Evolutionary conservation across 2,888 invertebrate species (phyloP).

Genomic region (Rhodophaea formosa): DNA sequence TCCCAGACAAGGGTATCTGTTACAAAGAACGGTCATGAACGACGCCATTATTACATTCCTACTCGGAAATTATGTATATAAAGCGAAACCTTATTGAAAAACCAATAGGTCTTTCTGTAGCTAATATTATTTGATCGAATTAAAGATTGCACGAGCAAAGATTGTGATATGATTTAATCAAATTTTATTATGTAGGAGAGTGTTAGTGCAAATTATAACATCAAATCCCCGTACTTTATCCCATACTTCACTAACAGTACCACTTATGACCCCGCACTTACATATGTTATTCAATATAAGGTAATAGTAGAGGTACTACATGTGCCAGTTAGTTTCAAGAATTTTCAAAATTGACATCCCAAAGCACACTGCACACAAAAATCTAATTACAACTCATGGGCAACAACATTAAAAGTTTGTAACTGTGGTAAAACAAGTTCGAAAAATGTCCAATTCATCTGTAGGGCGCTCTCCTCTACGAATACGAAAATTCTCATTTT

Average conservation of each 20-base stretch:
- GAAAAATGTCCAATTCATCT: not conserved
- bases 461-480: not conserved
- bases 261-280: too few relatives aligned
- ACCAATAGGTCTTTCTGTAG: not conserved
- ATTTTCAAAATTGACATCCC: not conserved
- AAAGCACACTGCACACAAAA: not conserved
- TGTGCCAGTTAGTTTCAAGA: not conserved
- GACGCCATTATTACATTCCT: not conserved
- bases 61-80: not conserved
- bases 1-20: not conserved
- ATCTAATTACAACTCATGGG: not conserved
- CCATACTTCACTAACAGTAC: too few relatives aligned
- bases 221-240: too few relatives aligned
- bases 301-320: too few relatives aligned
- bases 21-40: conserved; percentile 3
- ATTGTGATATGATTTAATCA: too few relatives aligned
- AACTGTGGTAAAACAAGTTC: not conserved
- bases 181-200: too few relatives aligned
- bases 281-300: too few relatives aligned
- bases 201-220: too few relatives aligned
- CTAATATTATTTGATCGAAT: too few relatives aligned
- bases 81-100: not conserved
- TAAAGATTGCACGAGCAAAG: not conserved
- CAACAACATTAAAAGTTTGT: not conserved
- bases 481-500: too few relatives aligned